These are phyloP conservation scores for Apomyelois bistriatella DNA, from an alignment of 2,888 invertebrate species.

Conservation along the genomic window DNA sequence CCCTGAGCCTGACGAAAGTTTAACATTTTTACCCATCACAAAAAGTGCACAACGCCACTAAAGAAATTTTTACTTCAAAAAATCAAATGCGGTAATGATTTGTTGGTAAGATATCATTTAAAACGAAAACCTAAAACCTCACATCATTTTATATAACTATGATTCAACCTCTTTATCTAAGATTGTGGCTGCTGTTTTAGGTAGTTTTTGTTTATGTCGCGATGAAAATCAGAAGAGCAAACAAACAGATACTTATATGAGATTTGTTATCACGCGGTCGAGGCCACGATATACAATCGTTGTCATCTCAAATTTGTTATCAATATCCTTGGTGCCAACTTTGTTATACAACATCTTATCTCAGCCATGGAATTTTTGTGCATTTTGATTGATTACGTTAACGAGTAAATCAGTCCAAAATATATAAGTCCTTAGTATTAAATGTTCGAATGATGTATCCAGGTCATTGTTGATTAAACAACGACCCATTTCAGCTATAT, in stretches of 20 bases:
- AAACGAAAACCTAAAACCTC: too few species aligned
- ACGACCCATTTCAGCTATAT: background rate
- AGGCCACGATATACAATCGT: conserved; percentile 49
- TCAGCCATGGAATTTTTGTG: conserved; percentile 31
- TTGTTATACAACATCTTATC: conserved; percentile 20
- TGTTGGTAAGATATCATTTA: too few species aligned
- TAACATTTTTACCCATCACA: too few species aligned
- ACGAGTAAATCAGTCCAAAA: background rate
- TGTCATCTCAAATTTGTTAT: conserved; percentile 51
- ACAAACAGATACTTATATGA: conserved; percentile 9
- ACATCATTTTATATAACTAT: too few species aligned
- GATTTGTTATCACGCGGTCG: conserved; percentile 16
- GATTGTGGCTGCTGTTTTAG: background rate
- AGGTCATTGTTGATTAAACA: background rate
- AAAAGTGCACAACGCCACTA: too few species aligned
- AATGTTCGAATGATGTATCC: background rate
- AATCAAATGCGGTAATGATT: too few species aligned
- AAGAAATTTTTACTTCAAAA: too few species aligned
- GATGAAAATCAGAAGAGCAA: background rate
- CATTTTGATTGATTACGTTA: conserved; percentile 5
- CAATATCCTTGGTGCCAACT: conserved; percentile 33
- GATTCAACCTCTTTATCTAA: background rate
- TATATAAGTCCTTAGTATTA: background rate
- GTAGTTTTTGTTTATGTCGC: background rate
- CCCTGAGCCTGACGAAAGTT: too few species aligned